Conservation (phyloP, 2,113 vertebrate species). For the Equus przewalskii region DNA sequence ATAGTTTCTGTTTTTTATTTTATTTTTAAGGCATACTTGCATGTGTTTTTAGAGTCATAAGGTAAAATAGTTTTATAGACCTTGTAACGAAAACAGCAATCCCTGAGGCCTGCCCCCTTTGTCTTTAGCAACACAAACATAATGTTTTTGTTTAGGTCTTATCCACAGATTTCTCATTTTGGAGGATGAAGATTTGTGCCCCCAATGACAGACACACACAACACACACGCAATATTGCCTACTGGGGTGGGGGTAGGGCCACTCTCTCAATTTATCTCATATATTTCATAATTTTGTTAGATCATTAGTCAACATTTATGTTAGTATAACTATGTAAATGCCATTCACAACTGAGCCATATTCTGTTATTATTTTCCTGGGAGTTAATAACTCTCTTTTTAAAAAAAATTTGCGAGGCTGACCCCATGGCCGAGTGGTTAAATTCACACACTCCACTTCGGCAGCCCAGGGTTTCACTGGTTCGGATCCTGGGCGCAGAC, state of each 20-base stretch:
- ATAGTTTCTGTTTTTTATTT: neutral
- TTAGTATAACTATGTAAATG: neutral
- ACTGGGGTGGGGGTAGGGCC: neutral
- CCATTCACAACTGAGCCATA: neutral
- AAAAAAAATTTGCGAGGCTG: neutral
- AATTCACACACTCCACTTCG: too few relatives aligned
- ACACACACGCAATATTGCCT: neutral
- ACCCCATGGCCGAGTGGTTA: too few relatives aligned
- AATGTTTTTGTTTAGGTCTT: neutral
- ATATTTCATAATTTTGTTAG: neutral
- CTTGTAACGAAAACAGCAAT: neutral
- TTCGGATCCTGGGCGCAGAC: too few relatives aligned
- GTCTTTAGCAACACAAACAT: neutral
- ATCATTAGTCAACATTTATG: neutral
- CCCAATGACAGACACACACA: neutral
- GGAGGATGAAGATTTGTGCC: neutral
- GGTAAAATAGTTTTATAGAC: neutral
- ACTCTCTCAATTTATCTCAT: neutral
- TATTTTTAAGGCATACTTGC: neutral
- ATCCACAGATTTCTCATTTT: conserved; percentile 9
- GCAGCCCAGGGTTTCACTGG: too few relatives aligned
- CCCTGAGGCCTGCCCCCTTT: neutral
- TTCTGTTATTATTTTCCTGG: neutral
- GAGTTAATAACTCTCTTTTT: neutral
- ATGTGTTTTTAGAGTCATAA: conserved; percentile 1